Evolutionary conservation across 2,797 vertebrate species (phyloP), one percentile per base, ranked within the genome.

Genomic region (Gymnodraco acuticeps): DNA sequence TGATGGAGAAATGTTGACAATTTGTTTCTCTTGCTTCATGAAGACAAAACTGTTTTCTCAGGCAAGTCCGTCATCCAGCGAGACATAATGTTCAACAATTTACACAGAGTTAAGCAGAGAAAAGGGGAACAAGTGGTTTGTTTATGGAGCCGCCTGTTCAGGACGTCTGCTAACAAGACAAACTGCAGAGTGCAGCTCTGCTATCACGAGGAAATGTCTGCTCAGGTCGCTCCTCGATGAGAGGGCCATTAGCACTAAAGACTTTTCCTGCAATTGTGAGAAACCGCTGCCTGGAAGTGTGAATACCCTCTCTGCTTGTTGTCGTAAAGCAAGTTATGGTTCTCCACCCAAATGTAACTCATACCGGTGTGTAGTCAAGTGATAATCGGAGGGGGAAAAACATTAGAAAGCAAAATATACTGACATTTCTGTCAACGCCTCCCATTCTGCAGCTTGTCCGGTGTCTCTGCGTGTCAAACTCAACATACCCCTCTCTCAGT

Each of bases 231-330:
- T 83, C n/a, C 88, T 62, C 55, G 54, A 73, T 65, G 76, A 87
- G 58, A 88, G 71, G 80, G 84, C 73, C 77, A 70, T 65, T 38
- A 80, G 68, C 66, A 85, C 58, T 64, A 2, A 64, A 55, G 43
- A 62, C 46, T 75, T 87, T 96, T 96, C 93, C 95, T 95, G 89
- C 73, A 33, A 93, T 94, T 96, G 94, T 95, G 67, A 86, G 77
- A 89, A 93, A 89, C 83, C 66, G 82, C 58, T 41, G 61, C 41
- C 50, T 86, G 59, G 0, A 64, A 86, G 74, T 68, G 61, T 70
- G 70, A 56, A 14, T 42, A 50, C 52, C 55, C 67, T 45, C 59
- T 73, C 54, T 59, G 54, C 68, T 84, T 82, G 67, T 78, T 68
- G 72, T 80, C 67, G 43, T 61, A 66, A 68, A 66, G 65, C 50